A percentile compares a stretch with the other conserved stretches of the same genome.
phyloP scores from a whole-genome alignment of 2,888 invertebrate genomes.

The Pollenia labialis region DNA sequence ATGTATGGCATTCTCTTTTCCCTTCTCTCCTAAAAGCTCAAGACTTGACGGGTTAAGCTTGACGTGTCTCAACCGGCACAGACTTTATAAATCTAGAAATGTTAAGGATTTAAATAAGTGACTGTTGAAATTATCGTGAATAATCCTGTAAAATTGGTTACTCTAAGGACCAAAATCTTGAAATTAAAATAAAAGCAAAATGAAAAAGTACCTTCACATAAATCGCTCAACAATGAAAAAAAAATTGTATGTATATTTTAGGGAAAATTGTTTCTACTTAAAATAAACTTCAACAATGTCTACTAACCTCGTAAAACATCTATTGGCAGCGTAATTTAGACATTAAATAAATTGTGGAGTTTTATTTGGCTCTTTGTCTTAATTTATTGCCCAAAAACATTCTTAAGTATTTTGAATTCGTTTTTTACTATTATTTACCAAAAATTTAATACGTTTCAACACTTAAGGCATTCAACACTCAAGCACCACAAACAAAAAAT shows the following conservation, averaged over 20 bases:
- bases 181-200: no score
- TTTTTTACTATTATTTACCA: background rate
- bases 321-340: slow-evolving; percentile 24
- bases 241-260: no score
- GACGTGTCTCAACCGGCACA: no score
- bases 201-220: no score
- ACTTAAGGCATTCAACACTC: background rate
- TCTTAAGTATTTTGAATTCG: background rate
- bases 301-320: slow-evolving; percentile 38
- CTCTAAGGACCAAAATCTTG: background rate
- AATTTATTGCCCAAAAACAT: background rate
- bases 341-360: slow-evolving; percentile 22
- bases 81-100: no score
- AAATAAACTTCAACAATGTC: slow-evolving; percentile 42
- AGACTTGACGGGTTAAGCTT: no score
- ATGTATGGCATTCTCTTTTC: no score
- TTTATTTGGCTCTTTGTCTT: background rate
- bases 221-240: no score
- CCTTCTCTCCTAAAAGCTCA: no score
- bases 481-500: background rate
- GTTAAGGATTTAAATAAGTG: no score
- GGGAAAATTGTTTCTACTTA: background rate
- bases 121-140: background rate
- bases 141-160: background rate
- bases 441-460: no score